Percentiles rank a stretch among this genome's conserved stretches.
These are phyloP conservation scores for Pyrochroa serraticornis DNA, from an alignment of 2,888 invertebrate species.

Conservation along the genomic window DNA sequence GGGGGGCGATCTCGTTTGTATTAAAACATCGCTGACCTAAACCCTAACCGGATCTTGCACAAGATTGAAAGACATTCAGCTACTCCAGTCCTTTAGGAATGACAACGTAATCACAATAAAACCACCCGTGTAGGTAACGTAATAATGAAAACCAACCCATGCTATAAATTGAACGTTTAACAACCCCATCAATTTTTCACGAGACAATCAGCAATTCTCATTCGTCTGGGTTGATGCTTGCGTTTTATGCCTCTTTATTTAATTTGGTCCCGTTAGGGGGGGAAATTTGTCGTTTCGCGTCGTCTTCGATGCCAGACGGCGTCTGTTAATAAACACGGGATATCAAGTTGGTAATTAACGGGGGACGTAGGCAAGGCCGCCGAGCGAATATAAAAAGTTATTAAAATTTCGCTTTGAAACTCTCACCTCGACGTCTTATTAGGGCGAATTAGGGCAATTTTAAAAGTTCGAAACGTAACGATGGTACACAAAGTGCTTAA, in stretches of 20 bases:
- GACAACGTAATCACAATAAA: slow-evolving; percentile 47
- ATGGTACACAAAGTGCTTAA: no score
- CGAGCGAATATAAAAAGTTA: not conserved
- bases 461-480: no score
- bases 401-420: not conserved
- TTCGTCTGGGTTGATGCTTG: slow-evolving; percentile 33
- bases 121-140: slow-evolving; percentile 40
- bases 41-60: slow-evolving; percentile 26
- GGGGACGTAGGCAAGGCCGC: no score
- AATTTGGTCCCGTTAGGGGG: slow-evolving; percentile 22
- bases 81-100: slow-evolving; percentile 29
- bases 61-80: slow-evolving; percentile 34
- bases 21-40: slow-evolving; percentile 35
- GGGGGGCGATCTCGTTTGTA: slow-evolving; percentile 12
- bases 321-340: no score
- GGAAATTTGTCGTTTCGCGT: slow-evolving; percentile 10
- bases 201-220: slow-evolving; percentile 44
- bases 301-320: not conserved
- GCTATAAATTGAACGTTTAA: slow-evolving; percentile 47
- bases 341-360: no score
- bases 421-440: not conserved
- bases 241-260: slow-evolving; percentile 36
- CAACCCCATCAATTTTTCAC: slow-evolving; percentile 49
- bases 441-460: no score
- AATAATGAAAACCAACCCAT: slow-evolving; percentile 47